Evolutionary conservation across 2,797 vertebrate species (phyloP), one percentile per base, ranked within the genome.

Genomic region (Tapera naevia): DNA sequence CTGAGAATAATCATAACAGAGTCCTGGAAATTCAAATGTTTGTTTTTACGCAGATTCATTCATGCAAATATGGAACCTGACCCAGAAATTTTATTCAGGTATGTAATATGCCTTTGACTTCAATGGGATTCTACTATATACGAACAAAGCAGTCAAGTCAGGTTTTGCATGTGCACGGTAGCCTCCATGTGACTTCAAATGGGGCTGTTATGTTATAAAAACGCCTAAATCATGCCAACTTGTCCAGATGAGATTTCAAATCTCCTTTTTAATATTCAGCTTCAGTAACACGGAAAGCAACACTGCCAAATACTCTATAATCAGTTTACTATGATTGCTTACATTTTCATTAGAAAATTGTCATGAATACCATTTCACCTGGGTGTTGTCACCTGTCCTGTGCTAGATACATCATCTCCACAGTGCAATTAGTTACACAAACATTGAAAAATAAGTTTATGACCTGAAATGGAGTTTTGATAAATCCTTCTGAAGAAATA

Each of bases 71-170:
- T 33, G 37, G 51, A 85, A 66, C 39, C 41, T 67, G 91, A 87
- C 74, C 78, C 25, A 73, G 75, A 86, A 84, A 84, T 90, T 88
- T 87, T 94, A 85, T 89, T 93, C 80, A 80, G 64, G 32, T 86
- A 69, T 90, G 45, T 80, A 88, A 91, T 91, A 35, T 90, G 57
- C 75, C 62, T 85, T 88, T 73, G 71, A 80, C 71, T 95, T 90
- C 80, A 88, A 8, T 1, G 3, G 60, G 80, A 60, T 89, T 89
- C 43, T 79, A 18, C 48, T 58, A 16, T 7, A 50, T 12, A 58
- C 11, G 76, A 93, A 66, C 66, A 90, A 90, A 90, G 57, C 17
- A 79, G 80, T 45, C 64, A 72, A 88, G 53, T 32, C 18, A 79
- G 10, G 8, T 35, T 90, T 91, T 93, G 67, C 64, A 64, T 73